Percentiles rank a stretch among this genome's conserved stretches.
These are phyloP conservation scores for Philopedon plagiatum DNA, from an alignment of 2,888 invertebrate genomes.

Conservation along the genomic window DNA sequence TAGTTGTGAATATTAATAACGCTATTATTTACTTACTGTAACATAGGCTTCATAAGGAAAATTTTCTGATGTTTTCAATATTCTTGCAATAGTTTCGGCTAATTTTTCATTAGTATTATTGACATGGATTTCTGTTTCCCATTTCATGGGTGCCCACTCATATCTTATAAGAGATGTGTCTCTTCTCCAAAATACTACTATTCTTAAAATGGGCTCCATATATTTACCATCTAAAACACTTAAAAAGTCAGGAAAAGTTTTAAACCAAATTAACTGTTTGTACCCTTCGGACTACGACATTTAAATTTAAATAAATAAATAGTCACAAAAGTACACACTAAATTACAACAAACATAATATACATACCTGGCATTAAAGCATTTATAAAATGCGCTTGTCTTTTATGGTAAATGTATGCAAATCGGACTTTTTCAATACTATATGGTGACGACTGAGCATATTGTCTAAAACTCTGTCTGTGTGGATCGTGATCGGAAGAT, in stretches of 20 bases:
- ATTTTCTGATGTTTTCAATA: conserved; percentile 81
- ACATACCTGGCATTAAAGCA: conserved; percentile 75
- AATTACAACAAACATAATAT: conserved; percentile 1
- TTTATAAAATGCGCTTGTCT: conserved; percentile 87
- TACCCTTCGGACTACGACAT: too few species aligned
- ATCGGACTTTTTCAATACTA: conserved; percentile 78
- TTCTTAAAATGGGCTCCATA: conserved; percentile 80
- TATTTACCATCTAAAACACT: conserved; percentile 71
- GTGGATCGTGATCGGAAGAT: conserved; percentile 72
- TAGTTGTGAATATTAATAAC: not conserved
- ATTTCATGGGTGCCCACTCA: conserved; percentile 87
- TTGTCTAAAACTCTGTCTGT: conserved; percentile 79
- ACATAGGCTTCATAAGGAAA: conserved; percentile 85
- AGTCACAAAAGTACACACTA: not conserved
- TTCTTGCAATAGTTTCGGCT: conserved; percentile 79
- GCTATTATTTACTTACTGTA: conserved; percentile 70
- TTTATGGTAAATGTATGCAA: conserved; percentile 91
- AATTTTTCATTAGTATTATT: conserved; percentile 83
- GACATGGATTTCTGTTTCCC: conserved; percentile 74
- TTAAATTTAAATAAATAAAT: not conserved
- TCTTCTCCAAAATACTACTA: conserved; percentile 92
- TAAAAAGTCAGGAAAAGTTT: too few species aligned
- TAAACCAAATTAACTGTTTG: too few species aligned
- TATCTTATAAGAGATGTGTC: conserved; percentile 90
- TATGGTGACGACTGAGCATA: conserved; percentile 75